Base-by-base conservation (phyloP, 2,113 vertebrate species). In the Neoarius graeffei region DNA sequence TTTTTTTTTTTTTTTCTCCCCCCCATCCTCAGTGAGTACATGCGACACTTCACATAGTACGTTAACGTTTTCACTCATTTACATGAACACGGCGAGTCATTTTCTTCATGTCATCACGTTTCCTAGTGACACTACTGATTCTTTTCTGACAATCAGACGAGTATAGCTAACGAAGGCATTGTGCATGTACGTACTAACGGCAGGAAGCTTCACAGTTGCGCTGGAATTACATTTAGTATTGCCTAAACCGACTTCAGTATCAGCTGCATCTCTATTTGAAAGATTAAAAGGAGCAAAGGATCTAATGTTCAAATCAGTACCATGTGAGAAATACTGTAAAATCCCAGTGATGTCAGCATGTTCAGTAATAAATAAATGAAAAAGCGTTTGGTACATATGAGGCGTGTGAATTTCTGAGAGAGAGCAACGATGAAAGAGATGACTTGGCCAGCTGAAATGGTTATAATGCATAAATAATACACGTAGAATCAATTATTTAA, bases 121-220 rank as follows among this genome's bases (percentile, higher is more conserved):
- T 87, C 86, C 80, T n/a, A 19, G 50, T 81, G 67, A 77, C 57
- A 42, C 71, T 69, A 71, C 81, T 69, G 81, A 86, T 86, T 83
- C 83, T 76, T 84, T 60, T 87, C 57, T 57, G 90, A 91, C 90
- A 91, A 89, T 91, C 90, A 86, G 90, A 87, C 48, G 19, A 73
- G 17, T 42, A 60, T 52, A 86, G 17, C 57, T 81, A 67, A 35
- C 76, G 76, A 67, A 50, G 35, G 30, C 71, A 62, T 76, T 5
- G 62, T 25, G 88, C 67, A 62, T 89, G 88, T 85, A 85, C 64
- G 56, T 84, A 35, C 9, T 82, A 81, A 25, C n/a, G 42, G 25
- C 73, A 67, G 87, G 50, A 84, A 25, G 87, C 82, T 84, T 88
- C 82, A 50, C 69, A 2, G 11, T 54, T 57, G 57, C 20, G 13